A percentile compares a stretch with the other conserved stretches of the same genome.
phyloP scores from a whole-genome alignment of 2,888 invertebrate species.

The Acleris emargana region DNA sequence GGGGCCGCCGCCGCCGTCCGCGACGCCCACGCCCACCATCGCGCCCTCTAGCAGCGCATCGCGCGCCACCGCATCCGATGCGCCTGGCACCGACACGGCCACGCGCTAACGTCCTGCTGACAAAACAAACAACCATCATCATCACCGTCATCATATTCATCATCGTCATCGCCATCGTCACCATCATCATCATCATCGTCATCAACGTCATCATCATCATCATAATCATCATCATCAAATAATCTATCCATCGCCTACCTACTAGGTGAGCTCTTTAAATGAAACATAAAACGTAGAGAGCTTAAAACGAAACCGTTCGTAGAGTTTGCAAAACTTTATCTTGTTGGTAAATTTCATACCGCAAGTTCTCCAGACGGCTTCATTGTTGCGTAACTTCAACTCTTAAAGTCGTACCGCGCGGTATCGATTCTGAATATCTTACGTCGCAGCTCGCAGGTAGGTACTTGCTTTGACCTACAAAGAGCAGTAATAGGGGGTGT shows the following conservation, averaged over 20 bases:
- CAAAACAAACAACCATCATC: conserved; percentile 44
- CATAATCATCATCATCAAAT: no score
- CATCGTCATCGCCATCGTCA: no score
- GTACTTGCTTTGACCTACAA: conserved; percentile 15
- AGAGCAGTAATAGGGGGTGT: neutral
- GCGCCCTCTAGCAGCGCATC: conserved; percentile 71
- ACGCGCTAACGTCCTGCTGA: conserved; percentile 5
- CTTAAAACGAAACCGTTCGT: no score
- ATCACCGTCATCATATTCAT: neutral
- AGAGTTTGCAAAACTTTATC: neutral
- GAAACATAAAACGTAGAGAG: no score
- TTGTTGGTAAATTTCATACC: conserved; percentile 17
- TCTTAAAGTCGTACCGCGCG: conserved; percentile 11
- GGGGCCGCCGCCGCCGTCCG: conserved; percentile 68
- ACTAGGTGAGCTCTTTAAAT: no score
- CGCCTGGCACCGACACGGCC: conserved; percentile 48
- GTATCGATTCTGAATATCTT: conserved; percentile 21
- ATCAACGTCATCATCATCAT: no score
- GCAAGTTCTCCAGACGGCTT: conserved; percentile 17
- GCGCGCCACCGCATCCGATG: conserved; percentile 65
- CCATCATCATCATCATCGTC: no score
- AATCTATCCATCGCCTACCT: no score
- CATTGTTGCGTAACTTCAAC: conserved; percentile 17
- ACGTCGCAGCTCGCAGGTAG: neutral
- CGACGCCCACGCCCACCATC: conserved; percentile 80